Percentiles rank a stretch among this genome's conserved stretches.
Conservation (phyloP, 2,888 invertebrate genomes). For the Leucophenga montana region DNA sequence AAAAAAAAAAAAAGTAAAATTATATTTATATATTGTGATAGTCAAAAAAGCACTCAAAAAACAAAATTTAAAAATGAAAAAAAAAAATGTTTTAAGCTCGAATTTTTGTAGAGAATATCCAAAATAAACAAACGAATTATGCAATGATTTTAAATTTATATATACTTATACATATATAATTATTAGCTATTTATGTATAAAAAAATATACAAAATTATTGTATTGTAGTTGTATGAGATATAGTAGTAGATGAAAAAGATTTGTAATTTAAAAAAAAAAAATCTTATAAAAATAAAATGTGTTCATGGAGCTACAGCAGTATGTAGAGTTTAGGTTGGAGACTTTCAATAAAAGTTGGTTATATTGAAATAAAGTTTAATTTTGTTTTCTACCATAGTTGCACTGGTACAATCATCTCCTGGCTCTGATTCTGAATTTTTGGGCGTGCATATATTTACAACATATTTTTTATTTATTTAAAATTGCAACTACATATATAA, state of each 20-base stretch:
- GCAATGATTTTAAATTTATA: slow-evolving; percentile 23
- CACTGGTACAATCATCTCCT: too few species aligned
- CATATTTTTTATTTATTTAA: too few species aligned
- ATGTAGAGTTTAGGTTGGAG: neutral
- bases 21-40: slow-evolving; percentile 36
- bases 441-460: too few species aligned
- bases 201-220: neutral
- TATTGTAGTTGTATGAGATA: neutral
- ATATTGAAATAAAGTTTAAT: neutral
- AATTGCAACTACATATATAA: too few species aligned
- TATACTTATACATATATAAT: slow-evolving; percentile 3
- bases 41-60: slow-evolving; percentile 29
- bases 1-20: slow-evolving; percentile 19
- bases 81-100: neutral
- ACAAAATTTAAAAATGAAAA: slow-evolving; percentile 13
- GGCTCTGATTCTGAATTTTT: too few species aligned
- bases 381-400: too few species aligned
- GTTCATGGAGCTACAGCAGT: slow-evolving; percentile 9
- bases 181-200: neutral
- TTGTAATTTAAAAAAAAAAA: neutral
- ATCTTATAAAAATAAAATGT: slow-evolving; percentile 4
- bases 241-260: too few species aligned
- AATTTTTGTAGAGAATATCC: neutral
- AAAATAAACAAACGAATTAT: neutral
- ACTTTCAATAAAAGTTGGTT: neutral